Percentiles rank a stretch among this genome's conserved stretches.
Conservation (phyloP, 2,888 invertebrate genomes). For the Hyposoter didymator region DNA sequence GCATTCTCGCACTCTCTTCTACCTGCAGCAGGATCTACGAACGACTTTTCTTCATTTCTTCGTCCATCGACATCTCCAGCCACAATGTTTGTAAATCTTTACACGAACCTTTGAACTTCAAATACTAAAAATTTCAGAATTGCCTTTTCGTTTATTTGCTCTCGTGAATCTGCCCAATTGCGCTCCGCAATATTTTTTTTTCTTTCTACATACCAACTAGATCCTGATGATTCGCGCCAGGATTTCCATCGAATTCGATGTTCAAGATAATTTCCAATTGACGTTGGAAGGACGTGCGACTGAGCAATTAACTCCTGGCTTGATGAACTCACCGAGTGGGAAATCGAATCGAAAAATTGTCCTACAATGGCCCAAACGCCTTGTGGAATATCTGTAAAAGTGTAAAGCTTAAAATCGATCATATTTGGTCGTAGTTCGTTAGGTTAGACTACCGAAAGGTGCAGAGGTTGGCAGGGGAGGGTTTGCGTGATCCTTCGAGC, state of each 20-base stretch:
- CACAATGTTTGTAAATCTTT: constrained; percentile 29
- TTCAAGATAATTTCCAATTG: background rate
- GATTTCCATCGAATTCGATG: background rate
- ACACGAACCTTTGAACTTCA: constrained; percentile 27
- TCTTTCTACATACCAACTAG: background rate
- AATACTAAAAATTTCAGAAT: constrained; percentile 30
- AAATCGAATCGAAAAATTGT: background rate
- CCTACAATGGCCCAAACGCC: background rate
- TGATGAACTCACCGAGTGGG: too few species aligned
- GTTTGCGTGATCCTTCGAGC: constrained; percentile 73
- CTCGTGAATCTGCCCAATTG: constrained; percentile 18
- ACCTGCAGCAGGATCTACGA: background rate
- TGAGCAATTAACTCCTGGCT: background rate
- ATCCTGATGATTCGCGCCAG: too few species aligned
- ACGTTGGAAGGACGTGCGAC: background rate
- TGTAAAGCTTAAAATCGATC: constrained; percentile 38
- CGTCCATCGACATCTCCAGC: constrained; percentile 29
- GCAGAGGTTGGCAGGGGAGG: constrained; percentile 17
- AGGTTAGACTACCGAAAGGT: constrained; percentile 70
- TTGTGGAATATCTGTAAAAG: background rate
- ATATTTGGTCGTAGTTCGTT: constrained; percentile 30
- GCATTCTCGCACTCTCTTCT: background rate
- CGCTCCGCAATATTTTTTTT: background rate
- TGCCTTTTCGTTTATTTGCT: constrained; percentile 1
- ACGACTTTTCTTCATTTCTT: background rate